These are phyloP conservation scores for Caerostris darwini DNA, from an alignment of 1,140 invertebrate species.

Conservation along the genomic window DNA sequence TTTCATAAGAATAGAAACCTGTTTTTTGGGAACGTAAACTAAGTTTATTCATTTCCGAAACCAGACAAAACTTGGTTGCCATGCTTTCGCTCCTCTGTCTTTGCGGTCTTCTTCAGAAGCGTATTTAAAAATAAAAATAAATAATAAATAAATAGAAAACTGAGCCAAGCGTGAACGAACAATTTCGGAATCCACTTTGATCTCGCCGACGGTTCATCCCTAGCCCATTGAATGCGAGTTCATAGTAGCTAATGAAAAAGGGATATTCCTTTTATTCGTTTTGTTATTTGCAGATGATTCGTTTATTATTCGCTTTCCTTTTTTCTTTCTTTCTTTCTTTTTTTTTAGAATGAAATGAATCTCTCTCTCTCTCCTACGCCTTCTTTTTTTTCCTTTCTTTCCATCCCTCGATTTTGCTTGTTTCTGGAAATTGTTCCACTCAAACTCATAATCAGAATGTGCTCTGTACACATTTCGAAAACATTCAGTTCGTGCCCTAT, in stretches of 20 bases:
- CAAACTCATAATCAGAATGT: not conserved
- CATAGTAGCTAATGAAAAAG: slow-evolving; percentile 47
- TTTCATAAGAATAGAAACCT: not conserved
- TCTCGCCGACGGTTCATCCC: slow-evolving; percentile 37
- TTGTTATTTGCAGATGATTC: slow-evolving; percentile 18
- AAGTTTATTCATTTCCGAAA: slow-evolving; percentile 35
- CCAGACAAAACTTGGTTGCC: slow-evolving; percentile 40
- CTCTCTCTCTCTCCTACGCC: not conserved
- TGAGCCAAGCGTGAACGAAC: slow-evolving; percentile 60
- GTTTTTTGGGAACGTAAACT: not conserved
- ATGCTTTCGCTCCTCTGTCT: slow-evolving; percentile 10
- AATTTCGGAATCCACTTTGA: slow-evolving; percentile 56
- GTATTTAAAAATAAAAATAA: not conserved
- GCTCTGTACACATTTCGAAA: not conserved
- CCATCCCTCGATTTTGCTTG: not conserved
- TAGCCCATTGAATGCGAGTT: slow-evolving; percentile 4
- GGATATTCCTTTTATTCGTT: slow-evolving; percentile 3
- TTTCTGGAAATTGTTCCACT: not conserved
- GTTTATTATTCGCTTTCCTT: slow-evolving; percentile 37
- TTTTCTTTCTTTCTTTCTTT: not conserved
- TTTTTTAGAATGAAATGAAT: not conserved
- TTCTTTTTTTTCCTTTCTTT: not conserved
- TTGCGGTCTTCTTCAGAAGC: slow-evolving; percentile 14
- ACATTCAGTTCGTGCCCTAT: too few relatives aligned
- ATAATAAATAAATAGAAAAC: too few relatives aligned